Base-by-base conservation (phyloP, 2,888 invertebrate genomes). In the Sabellastarte sp. region DNA sequence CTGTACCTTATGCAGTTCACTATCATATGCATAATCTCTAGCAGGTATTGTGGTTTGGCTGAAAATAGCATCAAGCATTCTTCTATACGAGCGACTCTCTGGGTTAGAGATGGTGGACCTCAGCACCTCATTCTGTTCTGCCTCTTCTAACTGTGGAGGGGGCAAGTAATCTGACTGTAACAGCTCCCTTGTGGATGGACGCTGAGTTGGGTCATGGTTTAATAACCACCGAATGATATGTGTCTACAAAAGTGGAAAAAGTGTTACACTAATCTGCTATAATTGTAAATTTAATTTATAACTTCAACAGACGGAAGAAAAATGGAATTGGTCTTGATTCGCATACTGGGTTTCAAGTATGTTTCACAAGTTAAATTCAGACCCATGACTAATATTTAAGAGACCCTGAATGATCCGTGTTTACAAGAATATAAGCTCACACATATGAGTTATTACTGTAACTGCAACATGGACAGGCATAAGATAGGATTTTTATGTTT, bases 181-280 rank as follows among this genome's bases (percentile, higher is more conserved):
- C 1, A 97, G 86, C 79, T 95, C 93, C 51, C 90, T 89, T 3
- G 95, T 91, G 0, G 93, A 91, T 0, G 97, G 96, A 2, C 97
- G 87, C 71, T 89, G 86, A 33, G 88, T 88, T 0, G 93, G 89
- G 81, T 95, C 93, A 80, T 97, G 95, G 82, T 90, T 89, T 61
- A 97, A 84, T 2, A 97, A 86, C 92, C 92, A 91, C 52, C 88
- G 87, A 63, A 83, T 72, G 0, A 53, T 53, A n/a, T n/a, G n/a
- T n/a, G n/a, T n/a, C n/a, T n/a, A n/a, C n/a, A n/a, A n/a, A n/a
- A n/a, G n/a, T n/a, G n/a, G n/a, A n/a, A n/a, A n/a, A n/a, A n/a
- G n/a, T n/a, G n/a, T n/a, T n/a, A n/a, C n/a, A n/a, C n/a, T n/a
- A n/a, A n/a, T n/a, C n/a, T n/a, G n/a, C n/a, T n/a, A n/a, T n/a